Conservation (phyloP, 92 coral and sea anemone genomes). For the Heteractis magnifica region DNA sequence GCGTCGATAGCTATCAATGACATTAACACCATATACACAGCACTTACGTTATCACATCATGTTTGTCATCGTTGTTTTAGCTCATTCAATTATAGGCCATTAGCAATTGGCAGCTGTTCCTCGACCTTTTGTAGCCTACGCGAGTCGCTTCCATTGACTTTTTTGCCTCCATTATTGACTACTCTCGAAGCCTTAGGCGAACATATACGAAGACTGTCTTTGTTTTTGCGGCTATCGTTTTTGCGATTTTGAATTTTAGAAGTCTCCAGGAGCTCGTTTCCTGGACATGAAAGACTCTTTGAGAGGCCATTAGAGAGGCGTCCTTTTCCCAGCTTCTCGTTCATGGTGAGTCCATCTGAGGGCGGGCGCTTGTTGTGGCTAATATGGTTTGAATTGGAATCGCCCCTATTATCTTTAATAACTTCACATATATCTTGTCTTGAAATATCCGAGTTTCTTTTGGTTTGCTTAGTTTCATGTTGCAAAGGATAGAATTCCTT, state of each 20-base stretch:
- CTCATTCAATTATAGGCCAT: background rate
- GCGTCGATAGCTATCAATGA: no score
- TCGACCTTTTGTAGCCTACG: background rate
- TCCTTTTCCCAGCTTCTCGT: background rate
- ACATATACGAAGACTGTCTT: background rate
- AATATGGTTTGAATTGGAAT: conserved; percentile 3
- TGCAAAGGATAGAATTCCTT: background rate
- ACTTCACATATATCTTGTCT: background rate
- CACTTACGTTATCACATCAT: background rate
- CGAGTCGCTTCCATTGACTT: no score
- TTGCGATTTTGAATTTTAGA: background rate
- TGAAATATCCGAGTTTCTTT: background rate
- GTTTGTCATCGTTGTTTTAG: background rate
- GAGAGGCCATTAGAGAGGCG: background rate
- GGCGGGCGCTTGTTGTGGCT: background rate
- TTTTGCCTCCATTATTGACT: background rate
- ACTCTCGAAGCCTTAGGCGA: background rate
- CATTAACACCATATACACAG: background rate
- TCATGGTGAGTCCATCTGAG: background rate
- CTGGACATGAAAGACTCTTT: background rate
- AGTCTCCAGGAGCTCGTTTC: background rate
- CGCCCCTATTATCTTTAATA: background rate
- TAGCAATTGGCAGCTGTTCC: background rate
- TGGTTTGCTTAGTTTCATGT: background rate
- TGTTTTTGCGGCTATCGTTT: background rate